phyloP scores from a whole-genome alignment of 2,797 vertebrate species.

The Antennarius maculatus region DNA sequence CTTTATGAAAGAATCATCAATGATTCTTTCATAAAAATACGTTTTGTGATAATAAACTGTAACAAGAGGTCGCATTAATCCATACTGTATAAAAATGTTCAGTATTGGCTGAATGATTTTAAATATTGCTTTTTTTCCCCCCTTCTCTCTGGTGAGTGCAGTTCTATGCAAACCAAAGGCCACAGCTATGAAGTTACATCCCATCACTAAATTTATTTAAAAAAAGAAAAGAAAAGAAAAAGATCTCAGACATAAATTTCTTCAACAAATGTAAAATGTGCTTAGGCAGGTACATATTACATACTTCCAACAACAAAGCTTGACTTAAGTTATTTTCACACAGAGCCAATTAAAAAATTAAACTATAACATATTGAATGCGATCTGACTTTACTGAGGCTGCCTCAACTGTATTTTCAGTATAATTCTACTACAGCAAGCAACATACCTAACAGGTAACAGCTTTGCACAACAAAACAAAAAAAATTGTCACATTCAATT shows the following conservation, averaged over 20 bases:
- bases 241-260: too few relatives aligned
- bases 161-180: background rate
- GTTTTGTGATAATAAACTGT: background rate
- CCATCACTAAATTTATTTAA: background rate
- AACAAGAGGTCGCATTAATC: background rate
- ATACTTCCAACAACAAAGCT: constrained; percentile 2
- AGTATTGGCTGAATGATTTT: background rate
- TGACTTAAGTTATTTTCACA: background rate
- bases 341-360: too few relatives aligned
- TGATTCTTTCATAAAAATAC: too few relatives aligned
- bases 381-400: too few relatives aligned
- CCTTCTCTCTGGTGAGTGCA: background rate
- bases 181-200: background rate
- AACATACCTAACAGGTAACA: background rate
- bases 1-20: too few relatives aligned
- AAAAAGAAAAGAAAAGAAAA: background rate
- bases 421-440: background rate
- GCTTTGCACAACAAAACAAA: too few relatives aligned
- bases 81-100: background rate
- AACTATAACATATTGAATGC: too few relatives aligned
- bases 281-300: background rate
- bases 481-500: constrained; percentile 9
- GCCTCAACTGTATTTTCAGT: too few relatives aligned
- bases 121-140: background rate
- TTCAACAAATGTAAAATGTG: background rate